Percentiles rank a stretch among this genome's conserved stretches.
phyloP scores from a whole-genome alignment of 1,140 invertebrate genomes.

The Hyles vespertilio region DNA sequence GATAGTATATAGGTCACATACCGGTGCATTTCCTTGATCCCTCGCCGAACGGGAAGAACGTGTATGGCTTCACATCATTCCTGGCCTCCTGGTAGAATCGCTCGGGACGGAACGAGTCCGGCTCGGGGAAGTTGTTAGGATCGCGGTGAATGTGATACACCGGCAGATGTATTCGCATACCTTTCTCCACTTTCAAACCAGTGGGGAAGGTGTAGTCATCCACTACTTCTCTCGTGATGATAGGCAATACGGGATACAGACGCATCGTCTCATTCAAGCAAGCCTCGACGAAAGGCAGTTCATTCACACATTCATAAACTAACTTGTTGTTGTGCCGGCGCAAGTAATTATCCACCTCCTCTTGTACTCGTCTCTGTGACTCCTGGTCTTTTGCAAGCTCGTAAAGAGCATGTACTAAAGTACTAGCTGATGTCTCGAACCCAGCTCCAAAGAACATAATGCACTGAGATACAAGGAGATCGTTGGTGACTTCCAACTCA shows the following conservation, averaged over 20 bases:
- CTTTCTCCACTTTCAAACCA: slow-evolving; percentile 35
- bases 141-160: slow-evolving; percentile 56
- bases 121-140: slow-evolving; percentile 76
- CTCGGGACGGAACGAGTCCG: slow-evolving; percentile 80
- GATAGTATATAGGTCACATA: slow-evolving; percentile 8
- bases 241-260: slow-evolving; percentile 41
- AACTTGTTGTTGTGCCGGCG: slow-evolving; percentile 47
- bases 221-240: slow-evolving; percentile 25
- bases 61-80: slow-evolving; percentile 20
- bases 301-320: slow-evolving; percentile 48
- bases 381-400: slow-evolving; percentile 66
- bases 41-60: slow-evolving; percentile 31
- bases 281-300: slow-evolving; percentile 42
- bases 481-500: slow-evolving; percentile 32
- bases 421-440: slow-evolving; percentile 71
- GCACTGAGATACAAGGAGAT: slow-evolving; percentile 78
- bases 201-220: slow-evolving; percentile 50
- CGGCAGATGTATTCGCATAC: slow-evolving; percentile 39
- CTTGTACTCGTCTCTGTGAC: slow-evolving; percentile 62
- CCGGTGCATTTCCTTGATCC: slow-evolving; percentile 31
- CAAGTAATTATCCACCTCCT: slow-evolving; percentile 73
- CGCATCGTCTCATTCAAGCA: slow-evolving; percentile 28
- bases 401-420: slow-evolving; percentile 70
- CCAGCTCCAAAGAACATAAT: slow-evolving; percentile 81
- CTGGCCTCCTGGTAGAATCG: slow-evolving; percentile 74